Conservation (phyloP, 2,888 invertebrate genomes). For the Eristalinus aeneus region DNA sequence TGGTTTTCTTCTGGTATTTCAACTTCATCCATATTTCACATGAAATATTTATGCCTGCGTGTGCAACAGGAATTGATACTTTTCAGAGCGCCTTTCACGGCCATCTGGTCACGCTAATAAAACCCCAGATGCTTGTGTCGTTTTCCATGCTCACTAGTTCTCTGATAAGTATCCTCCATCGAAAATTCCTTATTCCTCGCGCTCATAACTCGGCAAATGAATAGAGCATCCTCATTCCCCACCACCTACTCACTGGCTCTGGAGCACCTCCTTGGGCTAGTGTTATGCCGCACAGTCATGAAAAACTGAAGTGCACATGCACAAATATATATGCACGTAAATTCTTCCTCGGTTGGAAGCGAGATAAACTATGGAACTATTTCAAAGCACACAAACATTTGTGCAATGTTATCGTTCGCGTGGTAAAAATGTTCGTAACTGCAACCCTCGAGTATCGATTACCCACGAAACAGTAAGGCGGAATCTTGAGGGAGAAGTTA, state of each 20-base stretch:
- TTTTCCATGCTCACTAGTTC: conserved; percentile 16
- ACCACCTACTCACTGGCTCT: background rate
- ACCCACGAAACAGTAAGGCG: background rate
- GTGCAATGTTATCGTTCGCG: conserved; percentile 42
- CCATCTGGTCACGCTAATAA: conserved; percentile 50
- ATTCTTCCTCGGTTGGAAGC: background rate
- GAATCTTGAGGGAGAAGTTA: background rate
- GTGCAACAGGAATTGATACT: background rate
- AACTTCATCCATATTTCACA: background rate
- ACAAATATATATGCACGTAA: background rate
- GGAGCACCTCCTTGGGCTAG: background rate
- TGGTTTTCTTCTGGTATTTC: background rate
- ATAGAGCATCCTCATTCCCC: conserved; percentile 23
- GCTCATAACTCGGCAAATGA: conserved; percentile 51
- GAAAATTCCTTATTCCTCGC: conserved; percentile 8
- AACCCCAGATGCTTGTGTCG: conserved; percentile 50
- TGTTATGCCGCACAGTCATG: background rate
- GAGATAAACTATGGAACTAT: background rate
- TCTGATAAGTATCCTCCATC: conserved; percentile 1
- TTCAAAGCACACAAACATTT: conserved; percentile 43
- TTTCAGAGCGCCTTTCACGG: background rate
- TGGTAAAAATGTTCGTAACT: conserved; percentile 35
- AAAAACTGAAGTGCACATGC: background rate
- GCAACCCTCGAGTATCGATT: conserved; percentile 40
- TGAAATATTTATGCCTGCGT: background rate